phyloP scores from a whole-genome alignment of 2,113 vertebrate genomes.

The Cardinalis cardinalis region DNA sequence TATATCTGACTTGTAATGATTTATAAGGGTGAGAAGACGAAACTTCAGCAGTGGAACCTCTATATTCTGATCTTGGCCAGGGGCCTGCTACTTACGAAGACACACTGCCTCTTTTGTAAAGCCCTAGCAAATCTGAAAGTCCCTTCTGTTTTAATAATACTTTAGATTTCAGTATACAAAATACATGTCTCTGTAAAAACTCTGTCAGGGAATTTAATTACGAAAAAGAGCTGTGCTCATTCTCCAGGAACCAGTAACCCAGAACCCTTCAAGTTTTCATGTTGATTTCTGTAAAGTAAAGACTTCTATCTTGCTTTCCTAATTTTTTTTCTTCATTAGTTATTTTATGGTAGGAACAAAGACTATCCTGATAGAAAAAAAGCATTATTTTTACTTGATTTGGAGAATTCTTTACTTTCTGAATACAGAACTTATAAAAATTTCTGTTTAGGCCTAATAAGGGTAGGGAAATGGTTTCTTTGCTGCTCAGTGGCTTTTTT shows the following conservation, averaged over 20 bases:
- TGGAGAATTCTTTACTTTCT: neutral
- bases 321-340: neutral
- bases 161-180: neutral
- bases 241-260: neutral
- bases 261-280: neutral
- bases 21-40: neutral
- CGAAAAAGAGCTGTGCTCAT: rapidly evolving
- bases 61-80: neutral
- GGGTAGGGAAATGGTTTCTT: neutral
- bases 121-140: neutral
- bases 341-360: neutral
- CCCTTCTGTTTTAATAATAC: neutral
- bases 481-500: neutral
- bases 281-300: neutral
- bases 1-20: neutral
- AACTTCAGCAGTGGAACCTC: neutral
- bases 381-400: neutral
- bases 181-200: neutral
- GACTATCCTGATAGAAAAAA: neutral
- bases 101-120: neutral
- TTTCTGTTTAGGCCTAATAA: neutral
- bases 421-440: neutral
- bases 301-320: neutral
- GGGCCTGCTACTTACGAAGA: neutral
- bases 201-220: neutral